Percentiles rank a stretch among this genome's conserved stretches.
Conservation (phyloP, 2,113 vertebrate species). For the Bubalus kerabau region DNA sequence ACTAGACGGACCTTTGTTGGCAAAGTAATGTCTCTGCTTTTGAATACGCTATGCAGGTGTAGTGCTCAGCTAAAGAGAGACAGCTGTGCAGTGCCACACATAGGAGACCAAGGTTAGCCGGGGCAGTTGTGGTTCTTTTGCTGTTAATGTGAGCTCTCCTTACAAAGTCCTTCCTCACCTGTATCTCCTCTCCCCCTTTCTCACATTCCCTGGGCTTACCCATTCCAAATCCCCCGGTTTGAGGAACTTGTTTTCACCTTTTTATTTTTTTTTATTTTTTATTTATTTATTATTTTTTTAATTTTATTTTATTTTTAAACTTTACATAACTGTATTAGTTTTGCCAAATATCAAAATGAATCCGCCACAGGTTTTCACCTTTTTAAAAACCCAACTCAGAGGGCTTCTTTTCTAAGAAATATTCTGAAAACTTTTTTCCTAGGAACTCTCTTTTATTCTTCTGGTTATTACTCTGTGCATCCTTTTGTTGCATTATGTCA, state of each 20-base stretch:
- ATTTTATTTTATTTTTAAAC: too few relatives aligned
- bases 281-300: too few relatives aligned
- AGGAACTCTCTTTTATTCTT: neutral
- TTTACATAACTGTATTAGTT: too few relatives aligned
- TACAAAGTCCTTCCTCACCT: neutral
- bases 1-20: too few relatives aligned
- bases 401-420: neutral
- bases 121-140: neutral
- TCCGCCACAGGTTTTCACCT: neutral
- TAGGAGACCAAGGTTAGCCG: neutral
- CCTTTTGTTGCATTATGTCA: neutral
- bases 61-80: neutral
- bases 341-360: too few relatives aligned
- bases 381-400: neutral
- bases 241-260: neutral
- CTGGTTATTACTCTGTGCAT: too few relatives aligned
- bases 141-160: neutral
- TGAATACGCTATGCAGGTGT: too few relatives aligned
- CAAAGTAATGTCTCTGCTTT: too few relatives aligned
- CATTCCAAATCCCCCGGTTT: neutral
- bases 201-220: neutral
- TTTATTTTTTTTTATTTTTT: neutral
- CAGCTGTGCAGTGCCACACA: accelerated
- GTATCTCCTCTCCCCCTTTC: too few relatives aligned
- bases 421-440: neutral